A percentile compares a stretch with the other conserved stretches of the same genome.
phyloP scores from a whole-genome alignment of 2,113 vertebrate genomes.

The Percina caprodes region DNA sequence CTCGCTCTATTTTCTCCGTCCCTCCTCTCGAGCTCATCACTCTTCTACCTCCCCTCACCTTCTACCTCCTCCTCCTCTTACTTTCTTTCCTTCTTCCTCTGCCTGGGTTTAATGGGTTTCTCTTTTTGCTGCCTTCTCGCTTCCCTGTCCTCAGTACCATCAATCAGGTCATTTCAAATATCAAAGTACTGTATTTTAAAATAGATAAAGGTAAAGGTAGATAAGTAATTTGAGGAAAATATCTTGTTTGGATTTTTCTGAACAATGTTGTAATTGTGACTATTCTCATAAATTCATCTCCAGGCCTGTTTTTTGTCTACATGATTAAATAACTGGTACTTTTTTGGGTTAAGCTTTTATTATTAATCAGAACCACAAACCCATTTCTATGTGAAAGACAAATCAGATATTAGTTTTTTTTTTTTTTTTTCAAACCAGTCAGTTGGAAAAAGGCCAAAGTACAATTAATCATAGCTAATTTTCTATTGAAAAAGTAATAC shows the following conservation, averaged over 20 bases:
- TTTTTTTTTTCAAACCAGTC: no score
- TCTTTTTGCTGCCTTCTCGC: not conserved
- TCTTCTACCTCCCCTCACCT: slow-evolving; percentile 34
- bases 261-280: not conserved
- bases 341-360: no score
- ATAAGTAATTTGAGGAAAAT: not conserved
- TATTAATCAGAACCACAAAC: no score
- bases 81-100: not conserved
- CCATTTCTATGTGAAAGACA: no score
- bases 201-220: not conserved
- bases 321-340: not conserved
- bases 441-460: no score
- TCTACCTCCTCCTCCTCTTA: slow-evolving; percentile 19
- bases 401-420: no score
- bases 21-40: slow-evolving; percentile 14
- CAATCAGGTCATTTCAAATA: not conserved
- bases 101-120: not conserved
- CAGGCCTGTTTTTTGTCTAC: not conserved
- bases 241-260: not conserved
- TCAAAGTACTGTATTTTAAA: no score
- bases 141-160: not conserved
- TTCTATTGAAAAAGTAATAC: no score
- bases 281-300: not conserved
- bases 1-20: slow-evolving; percentile 33
- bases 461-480: no score